Conservation (phyloP, 2,888 invertebrate genomes). For the Pedicia rivosa region DNA sequence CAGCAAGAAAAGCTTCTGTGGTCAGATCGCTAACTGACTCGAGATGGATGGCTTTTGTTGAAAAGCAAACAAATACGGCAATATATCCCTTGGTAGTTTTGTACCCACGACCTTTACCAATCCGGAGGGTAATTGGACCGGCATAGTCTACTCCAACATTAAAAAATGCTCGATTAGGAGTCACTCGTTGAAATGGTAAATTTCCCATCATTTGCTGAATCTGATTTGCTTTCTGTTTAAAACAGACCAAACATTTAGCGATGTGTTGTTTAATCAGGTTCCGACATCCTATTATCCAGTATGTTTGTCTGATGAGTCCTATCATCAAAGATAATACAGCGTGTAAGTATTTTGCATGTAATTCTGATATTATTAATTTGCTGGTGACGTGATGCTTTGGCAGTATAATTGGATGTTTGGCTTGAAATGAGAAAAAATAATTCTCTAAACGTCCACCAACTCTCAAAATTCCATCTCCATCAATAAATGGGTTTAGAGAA, state of each 20-base stretch:
- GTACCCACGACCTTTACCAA: background rate
- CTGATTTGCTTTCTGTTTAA: background rate
- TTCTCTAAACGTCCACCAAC: conserved; percentile 15
- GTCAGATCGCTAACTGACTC: background rate
- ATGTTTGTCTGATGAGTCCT: conserved; percentile 8
- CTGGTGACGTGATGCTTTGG: conserved; percentile 8
- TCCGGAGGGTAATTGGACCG: no score
- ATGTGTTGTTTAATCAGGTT: conserved; percentile 3
- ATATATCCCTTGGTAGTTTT: conserved; percentile 11
- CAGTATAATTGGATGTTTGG: conserved; percentile 14
- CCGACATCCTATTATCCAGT: conserved; percentile 11
- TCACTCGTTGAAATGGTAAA: conserved; percentile 11
- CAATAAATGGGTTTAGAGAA: conserved; percentile 14
- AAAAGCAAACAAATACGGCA: conserved; percentile 11
- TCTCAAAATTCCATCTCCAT: conserved; percentile 13
- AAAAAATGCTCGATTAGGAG: no score
- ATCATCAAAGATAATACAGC: background rate
- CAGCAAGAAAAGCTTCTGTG: background rate
- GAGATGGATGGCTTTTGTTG: conserved; percentile 12
- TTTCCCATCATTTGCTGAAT: conserved; percentile 14
- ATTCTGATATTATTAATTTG: background rate
- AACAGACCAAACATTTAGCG: conserved; percentile 7
- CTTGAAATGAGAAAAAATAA: conserved; percentile 6
- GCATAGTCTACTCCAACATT: conserved; percentile 1
- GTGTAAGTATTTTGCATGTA: background rate